Evolutionary conservation across 1,140 invertebrate genomes (phyloP), one percentile per base, ranked within the genome.

Genomic region (Andrena cerasifolii): DNA sequence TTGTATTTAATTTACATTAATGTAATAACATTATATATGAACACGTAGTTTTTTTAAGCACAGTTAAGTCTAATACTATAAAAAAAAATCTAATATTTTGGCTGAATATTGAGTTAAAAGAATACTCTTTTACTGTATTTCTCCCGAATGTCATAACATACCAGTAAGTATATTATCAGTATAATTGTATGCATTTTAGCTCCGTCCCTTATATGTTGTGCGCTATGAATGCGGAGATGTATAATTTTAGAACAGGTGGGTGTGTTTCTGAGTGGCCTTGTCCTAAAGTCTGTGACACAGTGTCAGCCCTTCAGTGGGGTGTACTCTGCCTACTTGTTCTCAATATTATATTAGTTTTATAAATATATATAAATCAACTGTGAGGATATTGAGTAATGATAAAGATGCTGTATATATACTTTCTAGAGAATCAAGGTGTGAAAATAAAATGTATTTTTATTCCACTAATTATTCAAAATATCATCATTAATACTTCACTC

Each of bases 381-480:
- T 43, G 83, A 87, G 79, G 80, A 89, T 88, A 90, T 87, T 88
- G 76, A 87, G 84, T 88, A 89, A 88, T 81, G 83, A 90, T 81
- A 89, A 85, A 90, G 76, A 90, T 89, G 87, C 88, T 92, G 91
- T 92, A 92, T 90, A 93, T 93, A 93, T 93, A 92, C 84, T 92
- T 93, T 91, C 88, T 92, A 93, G 91, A 85, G 79, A 92, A 90
- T 89, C 88, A 91, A 92, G 86, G 88, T 92, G 90, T 92, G 90
- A 91, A 92, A 92, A 93, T 92, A 92, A 92, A 93, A 88, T 90
- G 91, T 93, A 93, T 93, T 93, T 93, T 93, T 92, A 93, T 93
- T 93, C 92, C 91, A 91, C 59, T 85, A 84, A 36, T 72, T 56
- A 61, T 73, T 78, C 47, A 53, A 53, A 78, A 59, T 74, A 79